Percentiles rank a stretch among this genome's conserved stretches.
phyloP scores from a whole-genome alignment of 2,888 invertebrate genomes.

The Odontocolon sp. region DNA sequence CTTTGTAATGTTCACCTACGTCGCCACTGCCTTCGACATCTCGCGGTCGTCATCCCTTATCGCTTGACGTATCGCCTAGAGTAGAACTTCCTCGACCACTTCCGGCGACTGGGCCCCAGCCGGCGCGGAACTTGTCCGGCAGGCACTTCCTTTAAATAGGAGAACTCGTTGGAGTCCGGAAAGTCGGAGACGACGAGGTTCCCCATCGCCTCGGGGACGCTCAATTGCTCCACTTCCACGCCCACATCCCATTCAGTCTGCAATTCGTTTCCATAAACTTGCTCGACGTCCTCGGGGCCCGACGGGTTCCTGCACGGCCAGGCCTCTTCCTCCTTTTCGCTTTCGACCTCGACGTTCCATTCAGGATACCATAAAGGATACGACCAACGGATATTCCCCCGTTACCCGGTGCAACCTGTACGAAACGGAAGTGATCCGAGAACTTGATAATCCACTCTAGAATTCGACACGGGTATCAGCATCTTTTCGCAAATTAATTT shows the following conservation, averaged over 20 bases:
- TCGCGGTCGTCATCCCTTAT: constrained; percentile 39
- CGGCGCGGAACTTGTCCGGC: constrained; percentile 30
- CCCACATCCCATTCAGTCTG: constrained; percentile 9
- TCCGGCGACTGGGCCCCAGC: not conserved
- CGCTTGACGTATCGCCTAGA: constrained; percentile 43
- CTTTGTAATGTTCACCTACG: not conserved
- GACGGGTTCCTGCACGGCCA: not conserved
- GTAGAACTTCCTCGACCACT: constrained; percentile 41
- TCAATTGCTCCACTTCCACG: constrained; percentile 8
- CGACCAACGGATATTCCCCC: not conserved
- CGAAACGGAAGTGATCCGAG: constrained; percentile 11
- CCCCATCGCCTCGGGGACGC: constrained; percentile 26
- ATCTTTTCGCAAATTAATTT: constrained; percentile 31
- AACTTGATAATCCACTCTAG: not conserved
- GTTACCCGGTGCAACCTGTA: constrained; percentile 2
- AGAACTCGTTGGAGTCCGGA: constrained; percentile 2
- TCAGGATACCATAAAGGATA: not conserved
- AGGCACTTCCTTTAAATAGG: constrained; percentile 38
- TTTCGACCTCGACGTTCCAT: not conserved
- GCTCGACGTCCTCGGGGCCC: constrained; percentile 22
- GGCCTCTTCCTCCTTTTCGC: constrained; percentile 8
- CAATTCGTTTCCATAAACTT: constrained; percentile 33
- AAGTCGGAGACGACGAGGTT: not conserved
- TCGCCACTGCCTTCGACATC: constrained; percentile 15
- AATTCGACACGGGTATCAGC: not conserved